phyloP scores from a whole-genome alignment of 2,113 vertebrate genomes.

The Rhineura floridana region DNA sequence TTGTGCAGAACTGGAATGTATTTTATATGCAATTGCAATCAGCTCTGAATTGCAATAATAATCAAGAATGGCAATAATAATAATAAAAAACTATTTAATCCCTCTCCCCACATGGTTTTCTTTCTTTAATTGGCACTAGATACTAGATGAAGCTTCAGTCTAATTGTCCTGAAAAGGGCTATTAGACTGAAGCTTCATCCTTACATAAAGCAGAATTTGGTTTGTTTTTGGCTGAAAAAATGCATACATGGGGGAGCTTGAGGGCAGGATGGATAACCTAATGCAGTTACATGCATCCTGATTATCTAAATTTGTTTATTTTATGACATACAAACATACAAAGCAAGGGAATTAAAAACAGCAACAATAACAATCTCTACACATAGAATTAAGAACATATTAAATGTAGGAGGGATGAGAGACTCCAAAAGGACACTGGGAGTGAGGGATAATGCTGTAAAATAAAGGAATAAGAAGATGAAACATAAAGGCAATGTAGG shows the following conservation, averaged over 20 bases:
- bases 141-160: background rate
- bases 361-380: too few relatives aligned
- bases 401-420: too few relatives aligned
- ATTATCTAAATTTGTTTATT: background rate
- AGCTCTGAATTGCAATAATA: constrained; percentile 62
- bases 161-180: background rate
- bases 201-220: background rate
- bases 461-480: too few relatives aligned
- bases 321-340: too few relatives aligned
- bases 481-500: too few relatives aligned
- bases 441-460: too few relatives aligned
- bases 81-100: constrained; percentile 47
- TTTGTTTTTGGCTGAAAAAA: background rate
- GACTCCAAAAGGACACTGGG: too few relatives aligned
- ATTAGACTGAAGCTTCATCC: background rate
- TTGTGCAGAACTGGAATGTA: constrained; percentile 60
- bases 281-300: background rate
- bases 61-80: constrained; percentile 71
- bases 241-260: background rate
- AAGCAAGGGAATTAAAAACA: too few relatives aligned
- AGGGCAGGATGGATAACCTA: background rate
- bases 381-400: too few relatives aligned
- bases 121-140: constrained; percentile 44
- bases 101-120: constrained; percentile 38
- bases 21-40: constrained; percentile 75